Evolutionary conservation across 2,888 invertebrate genomes (phyloP), one percentile per base, ranked within the genome.

Genomic region (Elgonia sp.): DNA sequence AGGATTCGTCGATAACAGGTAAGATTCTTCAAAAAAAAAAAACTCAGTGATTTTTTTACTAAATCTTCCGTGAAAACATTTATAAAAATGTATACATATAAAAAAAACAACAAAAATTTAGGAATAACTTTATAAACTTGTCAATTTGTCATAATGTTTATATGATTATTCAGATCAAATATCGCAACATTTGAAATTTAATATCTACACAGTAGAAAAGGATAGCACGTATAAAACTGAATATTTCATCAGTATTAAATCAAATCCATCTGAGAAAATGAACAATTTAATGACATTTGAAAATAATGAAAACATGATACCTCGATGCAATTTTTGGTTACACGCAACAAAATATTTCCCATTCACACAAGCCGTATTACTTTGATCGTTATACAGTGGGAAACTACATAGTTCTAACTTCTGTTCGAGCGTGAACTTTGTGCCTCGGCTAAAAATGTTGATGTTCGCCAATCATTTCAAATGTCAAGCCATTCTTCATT

Each of bases 1-100:
- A 94, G 90, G 93, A 92, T 70, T 92, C 93, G 89, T 91, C 93
- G 37, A 92, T 91, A 91, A 91, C 93, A 93, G 94, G 94, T 94
- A 89, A 80, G 37, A 55, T 20, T 55, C 20, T 55, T 39, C 7
- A 50, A 20, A 3, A 12, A 46, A 50, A 69, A 65, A 65, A 65
- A 42, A n/a, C n/a, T n/a, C n/a, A n/a, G n/a, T n/a, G n/a, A n/a
- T n/a, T n/a, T n/a, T n/a, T n/a, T n/a, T n/a, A n/a, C n/a, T n/a
- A n/a, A n/a, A n/a, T n/a, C n/a, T n/a, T n/a, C n/a, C n/a, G n/a
- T n/a, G n/a, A n/a, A n/a, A n/a, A n/a, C n/a, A n/a, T n/a, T n/a
- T n/a, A n/a, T n/a, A n/a, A n/a, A n/a, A n/a, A n/a, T n/a, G n/a
- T n/a, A n/a, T n/a, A n/a, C n/a, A n/a, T n/a, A n/a, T n/a, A n/a